Conservation (phyloP, 2,888 invertebrate genomes). For the Synanthedon formicaeformis region DNA sequence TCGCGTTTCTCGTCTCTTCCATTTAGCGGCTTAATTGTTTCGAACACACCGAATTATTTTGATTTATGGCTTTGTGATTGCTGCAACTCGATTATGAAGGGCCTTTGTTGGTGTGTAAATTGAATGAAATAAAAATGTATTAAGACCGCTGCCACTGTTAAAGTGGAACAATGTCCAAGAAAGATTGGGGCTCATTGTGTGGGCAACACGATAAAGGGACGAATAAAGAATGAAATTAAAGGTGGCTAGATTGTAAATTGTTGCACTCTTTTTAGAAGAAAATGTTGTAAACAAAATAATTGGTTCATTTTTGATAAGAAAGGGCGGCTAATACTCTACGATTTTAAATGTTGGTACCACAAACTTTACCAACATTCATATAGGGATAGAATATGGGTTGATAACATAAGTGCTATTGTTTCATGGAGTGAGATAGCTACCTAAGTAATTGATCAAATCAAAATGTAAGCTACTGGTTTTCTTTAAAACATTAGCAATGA, state of each 20-base stretch:
- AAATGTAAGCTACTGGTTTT: too few species aligned
- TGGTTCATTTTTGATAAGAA: too few species aligned
- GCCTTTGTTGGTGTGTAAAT: conserved; percentile 49
- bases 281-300: too few species aligned
- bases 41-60: conserved; percentile 60
- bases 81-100: conserved; percentile 61
- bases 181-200: conserved; percentile 23
- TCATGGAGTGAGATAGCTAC: too few species aligned
- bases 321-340: too few species aligned
- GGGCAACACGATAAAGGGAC: conserved; percentile 12
- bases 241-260: conserved; percentile 3
- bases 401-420: too few species aligned
- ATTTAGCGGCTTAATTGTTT: conserved; percentile 56
- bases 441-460: too few species aligned
- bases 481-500: too few species aligned
- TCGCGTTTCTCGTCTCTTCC: conserved; percentile 30
- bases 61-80: conserved; percentile 68
- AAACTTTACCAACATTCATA: too few species aligned
- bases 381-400: too few species aligned
- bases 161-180: conserved; percentile 22
- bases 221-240: conserved; percentile 9
- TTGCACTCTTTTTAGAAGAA: too few species aligned
- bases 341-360: too few species aligned
- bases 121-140: conserved; percentile 64
- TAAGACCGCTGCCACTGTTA: conserved; percentile 29